A percentile compares a stretch with the other conserved stretches of the same genome.
These are phyloP conservation scores for Galaxias olidus DNA, from an alignment of 2,797 vertebrate genomes.

Conservation along the genomic window DNA sequence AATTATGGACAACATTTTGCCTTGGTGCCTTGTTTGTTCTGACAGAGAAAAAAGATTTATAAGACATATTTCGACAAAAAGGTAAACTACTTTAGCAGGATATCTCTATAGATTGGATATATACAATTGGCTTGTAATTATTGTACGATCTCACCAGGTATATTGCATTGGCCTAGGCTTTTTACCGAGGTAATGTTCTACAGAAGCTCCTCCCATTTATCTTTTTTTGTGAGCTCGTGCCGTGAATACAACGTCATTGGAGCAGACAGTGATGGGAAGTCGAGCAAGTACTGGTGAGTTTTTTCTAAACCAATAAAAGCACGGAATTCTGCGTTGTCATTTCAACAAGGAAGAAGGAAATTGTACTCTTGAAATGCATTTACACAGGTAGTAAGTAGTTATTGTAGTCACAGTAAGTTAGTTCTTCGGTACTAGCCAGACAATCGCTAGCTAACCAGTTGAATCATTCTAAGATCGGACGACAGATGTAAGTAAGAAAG, in stretches of 20 bases:
- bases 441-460: background rate
- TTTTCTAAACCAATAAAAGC: constrained; percentile 73
- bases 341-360: constrained; percentile 63
- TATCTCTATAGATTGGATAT: no score
- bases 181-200: background rate
- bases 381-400: constrained; percentile 2
- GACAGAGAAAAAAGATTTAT: no score
- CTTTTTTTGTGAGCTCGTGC: no score
- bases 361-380: constrained; percentile 6
- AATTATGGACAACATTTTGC: no score
- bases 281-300: constrained; percentile 78
- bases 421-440: background rate
- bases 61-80: no score
- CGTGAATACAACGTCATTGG: constrained; percentile 37
- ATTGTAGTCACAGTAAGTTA: background rate
- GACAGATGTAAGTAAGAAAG: no score
- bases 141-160: no score
- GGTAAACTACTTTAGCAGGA: no score
- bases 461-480: no score
- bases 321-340: constrained; percentile 52
- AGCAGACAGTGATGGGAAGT: constrained; percentile 64
- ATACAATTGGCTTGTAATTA: no score
- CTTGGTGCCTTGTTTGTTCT: no score
- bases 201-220: constrained; percentile 35
- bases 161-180: no score